Conservation (phyloP, 1,140 invertebrate species). For the Dendroctonus valens region DNA sequence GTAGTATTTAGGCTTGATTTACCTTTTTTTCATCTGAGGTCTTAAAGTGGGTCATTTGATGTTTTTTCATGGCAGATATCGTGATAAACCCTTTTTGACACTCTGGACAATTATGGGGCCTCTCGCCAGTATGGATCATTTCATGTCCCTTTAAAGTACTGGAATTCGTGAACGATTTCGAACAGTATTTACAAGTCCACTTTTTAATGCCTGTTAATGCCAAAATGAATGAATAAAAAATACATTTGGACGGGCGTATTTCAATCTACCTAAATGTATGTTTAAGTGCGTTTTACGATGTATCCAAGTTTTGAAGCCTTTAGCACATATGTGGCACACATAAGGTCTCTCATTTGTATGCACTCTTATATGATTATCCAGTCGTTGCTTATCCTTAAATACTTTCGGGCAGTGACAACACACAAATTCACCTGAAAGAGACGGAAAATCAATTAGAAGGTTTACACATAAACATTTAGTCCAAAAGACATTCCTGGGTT, state of each 20-base stretch:
- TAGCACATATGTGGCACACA: conserved; percentile 42
- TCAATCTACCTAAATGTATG: conserved; percentile 65
- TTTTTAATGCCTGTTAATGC: conserved; percentile 58
- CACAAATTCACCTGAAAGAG: conserved; percentile 23
- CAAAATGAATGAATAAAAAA: conserved; percentile 54
- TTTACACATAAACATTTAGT: neutral
- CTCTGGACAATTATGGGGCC: conserved; percentile 57
- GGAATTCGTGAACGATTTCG: conserved; percentile 54
- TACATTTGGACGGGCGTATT: no score
- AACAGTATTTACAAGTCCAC: conserved; percentile 60
- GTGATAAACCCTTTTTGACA: conserved; percentile 51
- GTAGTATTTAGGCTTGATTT: neutral
- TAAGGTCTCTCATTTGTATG: conserved; percentile 44
- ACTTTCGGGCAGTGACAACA: conserved; percentile 32
- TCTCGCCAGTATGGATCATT: conserved; percentile 64
- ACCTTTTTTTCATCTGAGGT: neutral
- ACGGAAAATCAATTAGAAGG: neutral
- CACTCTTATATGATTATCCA: conserved; percentile 36
- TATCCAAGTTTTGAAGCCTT: conserved; percentile 73
- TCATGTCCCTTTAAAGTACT: conserved; percentile 73
- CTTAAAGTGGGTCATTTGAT: conserved; percentile 23
- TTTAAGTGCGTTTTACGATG: conserved; percentile 77
- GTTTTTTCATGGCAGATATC: conserved; percentile 37
- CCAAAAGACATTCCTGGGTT: no score
- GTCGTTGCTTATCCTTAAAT: conserved; percentile 44